A percentile compares a stretch with the other conserved stretches of the same genome.
Evolutionary conservation across 2,113 vertebrate species (phyloP).

Genomic region (Myotis lucifugus): DNA sequence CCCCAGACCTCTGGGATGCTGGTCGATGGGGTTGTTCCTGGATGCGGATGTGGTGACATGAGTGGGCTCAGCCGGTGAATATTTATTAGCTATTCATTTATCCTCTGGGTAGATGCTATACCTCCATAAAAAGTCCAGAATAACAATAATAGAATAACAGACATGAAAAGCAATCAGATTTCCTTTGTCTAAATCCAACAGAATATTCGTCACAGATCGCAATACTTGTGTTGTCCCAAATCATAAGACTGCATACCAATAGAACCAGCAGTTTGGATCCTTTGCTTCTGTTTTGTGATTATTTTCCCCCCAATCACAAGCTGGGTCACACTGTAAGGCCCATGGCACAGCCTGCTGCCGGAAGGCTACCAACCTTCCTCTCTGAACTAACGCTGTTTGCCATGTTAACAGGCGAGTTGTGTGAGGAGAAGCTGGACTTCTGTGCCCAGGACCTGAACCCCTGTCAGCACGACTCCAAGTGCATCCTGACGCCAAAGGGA

Average conservation of each 20-base stretch:
- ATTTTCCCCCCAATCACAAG: neutral
- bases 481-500: slow-evolving; percentile 93
- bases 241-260: neutral
- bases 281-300: neutral
- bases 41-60: neutral
- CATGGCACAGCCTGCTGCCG: neutral
- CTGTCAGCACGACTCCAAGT: slow-evolving; percentile 98
- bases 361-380: neutral
- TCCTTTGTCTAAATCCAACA: neutral
- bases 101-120: neutral
- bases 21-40: neutral
- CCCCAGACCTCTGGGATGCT: neutral
- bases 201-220: neutral
- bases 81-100: neutral
- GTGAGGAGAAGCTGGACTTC: slow-evolving; percentile 98
- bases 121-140: neutral
- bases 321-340: neutral
- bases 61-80: neutral
- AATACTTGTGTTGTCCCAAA: neutral
- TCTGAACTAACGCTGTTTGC: slow-evolving; percentile 58
- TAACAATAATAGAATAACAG: neutral
- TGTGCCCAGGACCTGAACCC: slow-evolving; percentile 95
- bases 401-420: slow-evolving; percentile 92
- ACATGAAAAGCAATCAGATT: neutral
- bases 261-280: neutral